Base-by-base conservation (phyloP, 2,113 vertebrate genomes). In the Laticauda colubrina region DNA sequence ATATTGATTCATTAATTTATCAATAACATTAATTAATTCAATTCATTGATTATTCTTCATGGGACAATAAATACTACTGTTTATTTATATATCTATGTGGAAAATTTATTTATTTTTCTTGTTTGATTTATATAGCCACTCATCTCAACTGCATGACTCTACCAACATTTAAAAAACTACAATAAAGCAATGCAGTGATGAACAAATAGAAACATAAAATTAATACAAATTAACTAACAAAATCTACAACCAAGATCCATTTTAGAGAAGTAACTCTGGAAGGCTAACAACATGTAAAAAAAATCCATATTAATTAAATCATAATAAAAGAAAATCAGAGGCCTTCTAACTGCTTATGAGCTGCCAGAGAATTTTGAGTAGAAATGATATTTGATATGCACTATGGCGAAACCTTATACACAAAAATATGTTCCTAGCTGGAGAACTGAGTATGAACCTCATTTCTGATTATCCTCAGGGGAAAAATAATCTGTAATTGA, bases 1-100 rank as follows among this genome's bases (percentile, higher is more conserved):
- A 86, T 48, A 87, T 87, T 95, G 93, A 95, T 93, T 95, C 9
- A 29, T 95, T 94, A 90, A 95, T 96, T 91, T 91, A 94, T 92
- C 91, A 89, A 3, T 92, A 5, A 14, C 11, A 64, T 64, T 64
- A 12, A 29, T 29, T 61, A 29, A n/a, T 69, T 69, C 2, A 4
- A 34, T n/a, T 81, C 69, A 81, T 39, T 39, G 29, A 81, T 81
- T 39, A 81, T 81, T 39, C 15, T 81, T 81, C 69, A 21, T 20
- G 15, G 34, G 15, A 81, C n/a, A 81, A 39, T 39, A 34, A 81
- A 9, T 39, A 81, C 18, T 18, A 81, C 6, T 81, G 34, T 7
- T 39, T 39, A 20, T 81, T 21, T 39, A 39, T 21, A 20, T 20
- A 39, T 20, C 14, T 34, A 3, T 39, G 20, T 39, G 69, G n/a